Conservation (phyloP, 2,888 invertebrate genomes). For the Lithophane socia region DNA sequence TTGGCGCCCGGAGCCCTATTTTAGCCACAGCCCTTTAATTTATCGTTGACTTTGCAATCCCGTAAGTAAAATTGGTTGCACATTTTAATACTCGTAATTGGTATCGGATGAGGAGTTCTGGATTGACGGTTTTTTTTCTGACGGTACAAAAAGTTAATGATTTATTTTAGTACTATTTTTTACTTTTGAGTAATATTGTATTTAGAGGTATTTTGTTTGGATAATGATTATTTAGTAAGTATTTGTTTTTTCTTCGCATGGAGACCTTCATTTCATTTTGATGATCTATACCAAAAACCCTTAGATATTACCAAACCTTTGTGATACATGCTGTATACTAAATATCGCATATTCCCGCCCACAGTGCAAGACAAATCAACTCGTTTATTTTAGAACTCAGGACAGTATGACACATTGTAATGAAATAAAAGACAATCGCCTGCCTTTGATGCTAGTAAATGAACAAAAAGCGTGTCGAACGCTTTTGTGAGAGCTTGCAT, state of each 20-base stretch:
- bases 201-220: constrained; percentile 22
- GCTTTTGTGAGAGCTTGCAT: constrained; percentile 57
- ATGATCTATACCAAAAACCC: background rate
- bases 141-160: constrained; percentile 47
- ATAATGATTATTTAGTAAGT: background rate
- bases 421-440: constrained; percentile 69
- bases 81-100: constrained; percentile 74
- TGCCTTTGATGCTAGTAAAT: constrained; percentile 73
- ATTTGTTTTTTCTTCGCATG: too few species aligned
- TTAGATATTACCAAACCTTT: background rate
- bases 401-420: constrained; percentile 69
- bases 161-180: constrained; percentile 44
- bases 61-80: constrained; percentile 67
- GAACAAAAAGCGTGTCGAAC: constrained; percentile 71
- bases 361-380: constrained; percentile 66
- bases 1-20: constrained; percentile 76
- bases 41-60: constrained; percentile 68
- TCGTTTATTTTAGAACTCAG: constrained; percentile 61
- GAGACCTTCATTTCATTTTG: too few species aligned
- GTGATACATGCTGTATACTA: background rate
- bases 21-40: constrained; percentile 79
- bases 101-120: constrained; percentile 68
- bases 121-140: constrained; percentile 65
- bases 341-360: constrained; percentile 64
- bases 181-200: constrained; percentile 6